phyloP scores from a whole-genome alignment of 1,140 invertebrate species.

The Anthonomus grandis region DNA sequence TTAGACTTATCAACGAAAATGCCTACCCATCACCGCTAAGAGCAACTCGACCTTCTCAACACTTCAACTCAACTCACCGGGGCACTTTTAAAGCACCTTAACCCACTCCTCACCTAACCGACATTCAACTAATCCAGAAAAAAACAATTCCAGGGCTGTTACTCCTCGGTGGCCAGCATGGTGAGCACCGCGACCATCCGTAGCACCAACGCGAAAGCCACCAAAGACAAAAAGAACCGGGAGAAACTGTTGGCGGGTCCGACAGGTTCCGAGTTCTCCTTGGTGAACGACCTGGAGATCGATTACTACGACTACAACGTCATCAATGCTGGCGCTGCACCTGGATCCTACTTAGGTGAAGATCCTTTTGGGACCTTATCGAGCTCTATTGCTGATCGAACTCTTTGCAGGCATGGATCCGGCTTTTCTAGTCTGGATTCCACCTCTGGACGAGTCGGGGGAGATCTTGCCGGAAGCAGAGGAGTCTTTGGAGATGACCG shows the following conservation, averaged over 20 bases:
- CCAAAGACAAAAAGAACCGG: constrained; percentile 72
- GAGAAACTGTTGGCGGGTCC: constrained; percentile 63
- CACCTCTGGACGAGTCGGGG: constrained; percentile 63
- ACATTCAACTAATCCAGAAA: neutral
- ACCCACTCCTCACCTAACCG: neutral
- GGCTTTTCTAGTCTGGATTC: constrained; percentile 81
- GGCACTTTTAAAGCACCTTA: constrained; percentile 36
- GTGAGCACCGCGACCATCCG: constrained; percentile 61
- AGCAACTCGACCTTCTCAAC: too few species aligned
- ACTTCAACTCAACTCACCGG: constrained; percentile 21
- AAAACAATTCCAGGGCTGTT: constrained; percentile 58
- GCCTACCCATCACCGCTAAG: too few species aligned
- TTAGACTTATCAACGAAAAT: too few species aligned
- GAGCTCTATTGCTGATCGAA: too few species aligned
- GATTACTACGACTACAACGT: constrained; percentile 90
- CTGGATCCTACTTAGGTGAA: constrained; percentile 58
- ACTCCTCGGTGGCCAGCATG: constrained; percentile 59
- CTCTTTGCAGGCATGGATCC: constrained; percentile 79
- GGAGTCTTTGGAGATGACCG: constrained; percentile 31
- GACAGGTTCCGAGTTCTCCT: constrained; percentile 69
- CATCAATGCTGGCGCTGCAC: constrained; percentile 72
- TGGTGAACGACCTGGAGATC: constrained; percentile 73
- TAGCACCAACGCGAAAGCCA: constrained; percentile 66
- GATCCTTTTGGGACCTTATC: constrained; percentile 21
- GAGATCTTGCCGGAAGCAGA: constrained; percentile 40